A percentile compares a stretch with the other conserved stretches of the same genome.
Conservation (phyloP, 2,113 vertebrate species). For the Noctilio leporinus region DNA sequence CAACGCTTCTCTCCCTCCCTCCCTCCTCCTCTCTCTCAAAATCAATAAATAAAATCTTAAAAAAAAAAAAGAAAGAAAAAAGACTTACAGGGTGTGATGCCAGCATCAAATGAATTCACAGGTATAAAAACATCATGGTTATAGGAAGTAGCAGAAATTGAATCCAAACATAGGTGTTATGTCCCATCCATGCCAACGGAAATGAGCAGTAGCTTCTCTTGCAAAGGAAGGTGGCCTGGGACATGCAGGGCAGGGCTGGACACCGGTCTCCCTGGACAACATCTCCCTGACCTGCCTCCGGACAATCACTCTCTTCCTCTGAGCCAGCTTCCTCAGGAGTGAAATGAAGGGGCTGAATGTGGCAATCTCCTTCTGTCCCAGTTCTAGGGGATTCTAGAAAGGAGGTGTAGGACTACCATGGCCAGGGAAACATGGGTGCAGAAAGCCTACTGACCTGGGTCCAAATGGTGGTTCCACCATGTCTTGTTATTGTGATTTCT, state of each 20-base stretch:
- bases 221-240: not conserved
- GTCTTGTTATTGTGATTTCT: not conserved
- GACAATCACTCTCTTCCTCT: not conserved
- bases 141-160: not conserved
- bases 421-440: too few relatives aligned
- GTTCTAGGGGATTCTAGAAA: not conserved
- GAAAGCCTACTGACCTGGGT: not conserved
- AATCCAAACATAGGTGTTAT: not conserved
- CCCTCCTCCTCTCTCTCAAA: too few relatives aligned
- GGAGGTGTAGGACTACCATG: accelerated
- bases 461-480: not conserved
- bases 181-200: not conserved
- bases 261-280: too few relatives aligned
- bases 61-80: too few relatives aligned
- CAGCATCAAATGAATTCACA: not conserved
- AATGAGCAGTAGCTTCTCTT: not conserved
- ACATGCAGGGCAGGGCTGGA: not conserved
- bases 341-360: not conserved
- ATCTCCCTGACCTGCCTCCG: accelerated
- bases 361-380: not conserved
- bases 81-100: not conserved
- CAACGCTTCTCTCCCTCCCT: too few relatives aligned
- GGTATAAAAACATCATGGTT: not conserved
- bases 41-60: too few relatives aligned
- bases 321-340: not conserved